Base-by-base conservation (phyloP, 1,140 invertebrate species). In the Vanessa tameamea region DNA sequence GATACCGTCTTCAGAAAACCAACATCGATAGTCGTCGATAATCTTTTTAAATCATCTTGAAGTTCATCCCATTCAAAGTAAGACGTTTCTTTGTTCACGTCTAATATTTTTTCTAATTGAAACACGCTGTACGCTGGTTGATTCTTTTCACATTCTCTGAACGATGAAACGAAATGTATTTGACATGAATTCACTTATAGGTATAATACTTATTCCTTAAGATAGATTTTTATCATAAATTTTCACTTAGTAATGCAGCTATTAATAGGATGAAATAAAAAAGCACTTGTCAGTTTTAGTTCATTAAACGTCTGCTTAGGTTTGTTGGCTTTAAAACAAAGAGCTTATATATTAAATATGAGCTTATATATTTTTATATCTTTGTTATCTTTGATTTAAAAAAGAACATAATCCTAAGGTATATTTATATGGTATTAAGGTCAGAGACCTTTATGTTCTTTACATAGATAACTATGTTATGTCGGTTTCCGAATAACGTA, bases 121-220 rank as follows among this genome's bases (percentile, higher is more conserved):
- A 96, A 96, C n/a, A 95, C 95, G 59, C 94, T 90, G 92, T 96
- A 97, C 47, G 94, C 94, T 73, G 96, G 93, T 77, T 95, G 93
- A 82, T 96, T 95, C 78, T 94, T 88, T 86, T 95, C 93, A 85
- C 96, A 97, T 79, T 95, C 95, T 80, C 96, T 96, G 81, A 73
- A 91, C 82, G 51, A 67, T 48, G 3, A 59, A 61, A 61, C 14
- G 15, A 37, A 61, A 61, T 15, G 14, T 37, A 15, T 31, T 31
- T 57, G 50, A 53, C 50, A 20, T 53, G 15, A 16, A 8, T 53
- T 53, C n/a, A n/a, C n/a, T 53, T 20, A n/a, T 53, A n/a, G 50
- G 1, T 43, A 43, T 43, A 8, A 16, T 20, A n/a, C n/a, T 53
- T 50, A 50, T 55, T 55, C n/a, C 8, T n/a, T 15, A 15, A 53